Evolutionary conservation across 2,797 vertebrate species (phyloP).

Genomic region (Hipposideros larvatus): DNA sequence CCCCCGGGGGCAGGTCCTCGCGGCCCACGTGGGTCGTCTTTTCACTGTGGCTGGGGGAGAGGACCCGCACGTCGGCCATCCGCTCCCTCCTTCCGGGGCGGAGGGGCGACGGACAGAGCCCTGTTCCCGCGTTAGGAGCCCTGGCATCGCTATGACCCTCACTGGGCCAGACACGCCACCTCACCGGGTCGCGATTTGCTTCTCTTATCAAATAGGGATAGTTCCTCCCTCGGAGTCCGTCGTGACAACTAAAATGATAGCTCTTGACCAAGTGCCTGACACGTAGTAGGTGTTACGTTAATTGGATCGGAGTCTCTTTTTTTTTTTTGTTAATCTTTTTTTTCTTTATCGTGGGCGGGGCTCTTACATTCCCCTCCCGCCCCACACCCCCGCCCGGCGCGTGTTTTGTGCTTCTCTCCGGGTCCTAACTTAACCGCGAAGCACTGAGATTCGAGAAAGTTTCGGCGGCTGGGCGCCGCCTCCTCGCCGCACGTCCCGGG

Average conservation of each 20-base stretch:
- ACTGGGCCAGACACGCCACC: not conserved
- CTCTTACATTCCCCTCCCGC: not conserved
- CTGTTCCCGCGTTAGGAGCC: not conserved
- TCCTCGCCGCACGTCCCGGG: not conserved
- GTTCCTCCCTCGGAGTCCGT: not conserved
- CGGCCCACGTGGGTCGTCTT: constrained; percentile 53
- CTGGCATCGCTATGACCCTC: not conserved
- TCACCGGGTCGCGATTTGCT: not conserved
- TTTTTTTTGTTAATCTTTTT: not conserved
- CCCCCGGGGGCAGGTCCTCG: not conserved
- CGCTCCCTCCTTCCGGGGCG: not conserved
- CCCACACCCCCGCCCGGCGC: too few relatives aligned
- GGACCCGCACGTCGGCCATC: not conserved
- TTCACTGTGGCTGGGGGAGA: not conserved
- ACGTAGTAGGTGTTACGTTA: constrained; percentile 45
- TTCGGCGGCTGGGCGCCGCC: constrained; percentile 48
- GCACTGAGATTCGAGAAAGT: constrained; percentile 72
- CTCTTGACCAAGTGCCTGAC: not conserved
- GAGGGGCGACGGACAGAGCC: not conserved
- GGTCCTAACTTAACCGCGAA: constrained; percentile 42
- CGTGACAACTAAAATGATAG: not conserved
- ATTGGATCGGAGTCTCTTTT: not conserved
- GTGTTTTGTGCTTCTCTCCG: not conserved
- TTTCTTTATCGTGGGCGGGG: not conserved
- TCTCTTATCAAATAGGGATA: not conserved